Base-by-base conservation (phyloP, 2,888 invertebrate genomes). In the Nomada fucata region DNA sequence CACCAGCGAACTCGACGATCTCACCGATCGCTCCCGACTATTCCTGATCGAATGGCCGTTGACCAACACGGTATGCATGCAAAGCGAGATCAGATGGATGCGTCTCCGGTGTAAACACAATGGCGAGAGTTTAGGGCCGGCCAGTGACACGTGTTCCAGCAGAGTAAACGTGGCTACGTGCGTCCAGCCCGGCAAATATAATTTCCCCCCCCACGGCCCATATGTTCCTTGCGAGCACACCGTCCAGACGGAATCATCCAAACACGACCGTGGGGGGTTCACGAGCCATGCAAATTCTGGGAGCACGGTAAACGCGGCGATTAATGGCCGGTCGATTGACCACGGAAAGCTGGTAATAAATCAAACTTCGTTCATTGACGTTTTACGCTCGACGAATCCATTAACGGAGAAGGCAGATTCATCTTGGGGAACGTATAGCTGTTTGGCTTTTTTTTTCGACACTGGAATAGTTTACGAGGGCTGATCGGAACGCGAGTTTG, bases 141-240 rank as follows among this genome's bases (percentile, higher is more conserved):
- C 83, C 78, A 80, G 69, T 80, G 85, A 84, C 85, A 85, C 85
- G 76, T 79, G 84, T 85, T 84, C 63, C 76, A 70, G 36, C 47
- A 61, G 77, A 47, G 70, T 85, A 84, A 82, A 84, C 82, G 72
- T 69, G 57, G 75, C 76, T 76, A 77, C 76, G 70, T 53, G 57
- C 59, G 36, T 60, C 53, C 59, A 13, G 18, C 47, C 60, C 50
- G 77, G 84, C 75, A 84, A 85, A 81, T 84, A 81, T 78, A 76
- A 70, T 77, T 71, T 71, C 61, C 63, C 36, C 36, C 23, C 59
- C 53, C 50, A 7, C 64, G 70, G 69, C 61, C 70, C 61, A 72
- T 74, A 74, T 71, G 80, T 63, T 70, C 36, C 69, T 47, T 42
- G 50, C 68, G 52, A 71, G 53, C 53, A 59, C 63, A 74, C 63